phyloP scores from a whole-genome alignment of 2,113 vertebrate species.

The Probosciger aterrimus region DNA sequence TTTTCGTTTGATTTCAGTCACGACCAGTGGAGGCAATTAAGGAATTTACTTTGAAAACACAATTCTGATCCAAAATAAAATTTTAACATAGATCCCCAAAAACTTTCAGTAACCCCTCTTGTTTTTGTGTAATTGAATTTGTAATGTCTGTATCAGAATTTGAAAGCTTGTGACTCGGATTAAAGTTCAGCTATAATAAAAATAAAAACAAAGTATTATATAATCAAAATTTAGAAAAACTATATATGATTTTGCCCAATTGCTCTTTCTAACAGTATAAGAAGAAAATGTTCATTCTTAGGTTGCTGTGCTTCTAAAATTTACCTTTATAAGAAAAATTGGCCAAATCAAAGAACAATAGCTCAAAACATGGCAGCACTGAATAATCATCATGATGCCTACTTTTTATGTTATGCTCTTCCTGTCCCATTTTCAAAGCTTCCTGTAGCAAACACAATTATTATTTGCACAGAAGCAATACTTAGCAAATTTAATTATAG shows the following conservation, averaged over 20 bases:
- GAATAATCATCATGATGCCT: not conserved
- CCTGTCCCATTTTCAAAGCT: not conserved
- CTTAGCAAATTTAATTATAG: not conserved
- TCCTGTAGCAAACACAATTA: not conserved
- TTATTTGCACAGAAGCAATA: not conserved
- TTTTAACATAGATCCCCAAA: not conserved
- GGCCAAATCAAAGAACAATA: not conserved
- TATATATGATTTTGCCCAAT: not conserved
- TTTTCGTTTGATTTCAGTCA: not conserved
- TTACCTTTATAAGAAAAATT: not conserved
- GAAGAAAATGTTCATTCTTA: not conserved
- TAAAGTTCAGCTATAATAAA: not conserved
- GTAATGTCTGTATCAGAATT: not conserved
- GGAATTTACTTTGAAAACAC: not conserved
- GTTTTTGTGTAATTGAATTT: not conserved
- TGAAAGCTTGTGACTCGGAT: not conserved
- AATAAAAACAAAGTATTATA: not conserved
- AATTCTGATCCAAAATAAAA: not conserved
- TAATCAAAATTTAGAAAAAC: not conserved
- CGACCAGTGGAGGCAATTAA: accelerated
- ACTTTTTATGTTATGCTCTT: not conserved
- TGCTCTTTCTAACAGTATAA: not conserved
- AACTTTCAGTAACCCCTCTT: not conserved
- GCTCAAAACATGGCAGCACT: not conserved
- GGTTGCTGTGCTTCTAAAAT: not conserved